A percentile compares a stretch with the other conserved stretches of the same genome.
phyloP scores from a whole-genome alignment of 2,113 vertebrate species.

The Electrona antarctica region DNA sequence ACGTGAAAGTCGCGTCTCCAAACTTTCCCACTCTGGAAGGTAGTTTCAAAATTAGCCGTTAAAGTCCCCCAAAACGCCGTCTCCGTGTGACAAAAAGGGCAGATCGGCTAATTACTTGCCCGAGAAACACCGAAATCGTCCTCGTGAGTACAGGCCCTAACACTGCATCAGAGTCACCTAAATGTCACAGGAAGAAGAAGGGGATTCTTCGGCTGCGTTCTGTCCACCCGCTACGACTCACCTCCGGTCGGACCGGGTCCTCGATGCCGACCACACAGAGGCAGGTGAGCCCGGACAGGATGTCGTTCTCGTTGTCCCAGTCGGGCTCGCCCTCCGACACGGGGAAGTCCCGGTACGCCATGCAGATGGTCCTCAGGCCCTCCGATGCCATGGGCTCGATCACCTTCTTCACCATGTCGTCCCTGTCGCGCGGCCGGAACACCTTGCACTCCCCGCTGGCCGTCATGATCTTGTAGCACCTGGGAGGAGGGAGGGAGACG shows the following conservation, averaged over 20 bases:
- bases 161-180: too few species aligned
- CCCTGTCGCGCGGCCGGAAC: constrained; percentile 93
- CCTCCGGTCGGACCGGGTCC: constrained; percentile 97
- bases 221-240: constrained; percentile 48
- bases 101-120: too few species aligned
- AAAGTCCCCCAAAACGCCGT: too few species aligned
- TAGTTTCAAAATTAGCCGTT: too few species aligned
- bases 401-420: constrained; percentile 94
- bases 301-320: constrained; percentile 96
- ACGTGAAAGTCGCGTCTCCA: too few species aligned
- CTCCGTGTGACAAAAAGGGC: too few species aligned
- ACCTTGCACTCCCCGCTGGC: constrained; percentile 90
- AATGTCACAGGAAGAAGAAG: too few species aligned
- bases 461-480: constrained; percentile 94
- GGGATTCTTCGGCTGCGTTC: too few species aligned
- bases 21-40: too few species aligned
- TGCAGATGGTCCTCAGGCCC: constrained; percentile 96
- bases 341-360: constrained; percentile 95
- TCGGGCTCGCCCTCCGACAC: constrained; percentile 91
- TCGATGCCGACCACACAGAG: constrained; percentile 97
- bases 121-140: too few species aligned
- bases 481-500: constrained; percentile 57
- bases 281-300: constrained; percentile 92
- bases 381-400: constrained; percentile 99
- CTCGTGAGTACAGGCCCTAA: too few species aligned